These are phyloP conservation scores for Megaleporinus macrocephalus DNA, from an alignment of 2,113 vertebrate genomes.

Conservation along the genomic window DNA sequence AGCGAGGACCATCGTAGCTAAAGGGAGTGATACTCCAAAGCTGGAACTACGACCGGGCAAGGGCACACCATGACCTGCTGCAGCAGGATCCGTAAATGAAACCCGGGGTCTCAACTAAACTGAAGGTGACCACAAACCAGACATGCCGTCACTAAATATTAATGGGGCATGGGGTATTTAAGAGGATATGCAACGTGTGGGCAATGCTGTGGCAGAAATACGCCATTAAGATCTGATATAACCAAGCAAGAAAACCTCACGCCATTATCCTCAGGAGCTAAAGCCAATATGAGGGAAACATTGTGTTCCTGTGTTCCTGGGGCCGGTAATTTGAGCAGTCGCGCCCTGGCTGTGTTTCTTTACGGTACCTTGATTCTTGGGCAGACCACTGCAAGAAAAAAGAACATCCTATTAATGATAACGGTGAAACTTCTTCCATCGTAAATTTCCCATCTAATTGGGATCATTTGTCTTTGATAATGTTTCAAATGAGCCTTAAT, in stretches of 20 bases:
- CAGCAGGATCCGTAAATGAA: slow-evolving; percentile 44
- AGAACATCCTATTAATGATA: slow-evolving; percentile 38
- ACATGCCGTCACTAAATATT: slow-evolving; percentile 38
- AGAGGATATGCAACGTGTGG: not conserved
- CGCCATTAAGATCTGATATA: slow-evolving; percentile 34
- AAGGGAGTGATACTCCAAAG: slow-evolving; percentile 10
- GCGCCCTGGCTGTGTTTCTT: slow-evolving; percentile 29
- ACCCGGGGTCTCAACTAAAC: slow-evolving; percentile 16
- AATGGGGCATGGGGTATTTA: slow-evolving; percentile 33
- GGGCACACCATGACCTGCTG: slow-evolving; percentile 9
- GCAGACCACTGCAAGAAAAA: slow-evolving; percentile 27
- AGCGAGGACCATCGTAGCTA: slow-evolving; percentile 15
- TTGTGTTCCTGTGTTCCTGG: slow-evolving; percentile 30
- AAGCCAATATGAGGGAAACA: slow-evolving; percentile 19
- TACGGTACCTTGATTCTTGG: slow-evolving; percentile 19
- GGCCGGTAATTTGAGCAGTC: slow-evolving; percentile 12
- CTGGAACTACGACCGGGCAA: slow-evolving; percentile 21
- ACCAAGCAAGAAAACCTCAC: slow-evolving; percentile 33
- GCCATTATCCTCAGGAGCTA: slow-evolving; percentile 39
- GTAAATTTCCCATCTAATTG: slow-evolving; percentile 54
- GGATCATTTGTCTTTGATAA: slow-evolving; percentile 54
- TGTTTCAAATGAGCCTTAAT: slow-evolving; percentile 51
- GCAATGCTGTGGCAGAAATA: slow-evolving; percentile 9
- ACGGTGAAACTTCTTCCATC: slow-evolving; percentile 41
- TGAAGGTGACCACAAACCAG: slow-evolving; percentile 31